Conservation (phyloP, 1,140 invertebrate species). For the Protaetia brevitarsis region DNA sequence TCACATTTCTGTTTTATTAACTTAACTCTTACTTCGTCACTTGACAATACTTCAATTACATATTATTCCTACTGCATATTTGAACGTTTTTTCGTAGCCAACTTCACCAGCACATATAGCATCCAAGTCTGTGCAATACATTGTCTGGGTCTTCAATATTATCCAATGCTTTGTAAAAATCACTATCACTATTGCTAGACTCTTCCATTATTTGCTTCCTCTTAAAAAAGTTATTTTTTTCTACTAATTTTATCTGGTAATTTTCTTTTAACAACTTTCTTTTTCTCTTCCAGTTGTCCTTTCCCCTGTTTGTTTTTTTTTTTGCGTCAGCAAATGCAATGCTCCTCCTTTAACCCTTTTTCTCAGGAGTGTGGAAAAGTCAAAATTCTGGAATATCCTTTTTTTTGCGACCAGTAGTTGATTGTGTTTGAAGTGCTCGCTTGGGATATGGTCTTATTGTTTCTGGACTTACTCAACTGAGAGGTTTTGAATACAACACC, state of each 20-base stretch:
- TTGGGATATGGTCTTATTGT: conserved; percentile 25
- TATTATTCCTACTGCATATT: too few relatives aligned
- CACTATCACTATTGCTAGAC: neutral
- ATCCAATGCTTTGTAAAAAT: neutral
- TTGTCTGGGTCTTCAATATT: neutral
- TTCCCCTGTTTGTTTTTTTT: conserved; percentile 14
- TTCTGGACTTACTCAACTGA: conserved; percentile 15
- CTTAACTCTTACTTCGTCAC: too few relatives aligned
- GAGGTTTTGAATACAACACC: too few relatives aligned
- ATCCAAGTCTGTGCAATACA: neutral
- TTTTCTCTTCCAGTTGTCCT: too few relatives aligned
- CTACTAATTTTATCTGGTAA: too few relatives aligned
- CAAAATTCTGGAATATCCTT: conserved; percentile 26
- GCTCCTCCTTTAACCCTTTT: conserved; percentile 19
- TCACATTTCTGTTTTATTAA: too few relatives aligned
- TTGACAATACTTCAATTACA: too few relatives aligned
- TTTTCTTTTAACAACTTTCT: too few relatives aligned
- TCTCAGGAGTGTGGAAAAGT: conserved; percentile 29
- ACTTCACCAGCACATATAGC: conserved; percentile 35
- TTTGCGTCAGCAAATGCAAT: too few relatives aligned
- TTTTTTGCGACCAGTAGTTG: conserved; percentile 21
- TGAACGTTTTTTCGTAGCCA: conserved; percentile 23
- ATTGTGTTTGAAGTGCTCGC: conserved; percentile 8
- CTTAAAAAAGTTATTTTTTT: conserved; percentile 29
- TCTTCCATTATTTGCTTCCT: neutral